Evolutionary conservation across 2,888 invertebrate genomes (phyloP).

Genomic region (Yponomeuta malinellus): DNA sequence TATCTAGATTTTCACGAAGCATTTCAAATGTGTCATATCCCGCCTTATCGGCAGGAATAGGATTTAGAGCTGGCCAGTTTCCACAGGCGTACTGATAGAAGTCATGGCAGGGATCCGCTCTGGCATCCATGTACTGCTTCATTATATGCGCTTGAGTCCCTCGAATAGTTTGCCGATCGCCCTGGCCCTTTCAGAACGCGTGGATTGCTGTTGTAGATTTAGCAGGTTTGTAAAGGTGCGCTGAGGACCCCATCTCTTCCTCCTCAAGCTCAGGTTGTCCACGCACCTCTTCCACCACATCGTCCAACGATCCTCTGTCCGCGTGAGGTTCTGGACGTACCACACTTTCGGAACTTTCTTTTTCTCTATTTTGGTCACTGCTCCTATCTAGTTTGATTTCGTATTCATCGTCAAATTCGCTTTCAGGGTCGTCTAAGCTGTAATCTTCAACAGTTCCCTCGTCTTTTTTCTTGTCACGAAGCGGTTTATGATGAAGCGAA

Average conservation of each 20-base stretch:
- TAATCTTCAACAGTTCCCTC: constrained; percentile 29
- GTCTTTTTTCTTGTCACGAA: constrained; percentile 22
- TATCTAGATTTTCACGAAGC: constrained; percentile 86
- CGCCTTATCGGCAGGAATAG: constrained; percentile 91
- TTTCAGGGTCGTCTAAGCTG: constrained; percentile 31
- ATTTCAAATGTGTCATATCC: constrained; percentile 94
- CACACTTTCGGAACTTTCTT: neutral
- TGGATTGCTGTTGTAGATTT: constrained; percentile 59
- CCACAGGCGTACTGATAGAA: constrained; percentile 92
- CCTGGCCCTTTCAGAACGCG: constrained; percentile 77
- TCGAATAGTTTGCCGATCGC: constrained; percentile 73
- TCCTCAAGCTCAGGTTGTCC: constrained; percentile 69
- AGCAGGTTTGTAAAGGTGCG: constrained; percentile 51
- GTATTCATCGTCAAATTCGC: constrained; percentile 39
- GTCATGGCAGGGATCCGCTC: constrained; percentile 85
- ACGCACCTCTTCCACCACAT: constrained; percentile 61
- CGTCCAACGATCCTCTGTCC: constrained; percentile 63
- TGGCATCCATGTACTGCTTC: constrained; percentile 84
- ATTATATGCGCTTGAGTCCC: constrained; percentile 81
- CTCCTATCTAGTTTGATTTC: constrained; percentile 33
- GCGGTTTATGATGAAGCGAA: neutral
- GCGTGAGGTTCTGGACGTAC: constrained; percentile 44
- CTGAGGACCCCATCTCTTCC: constrained; percentile 60
- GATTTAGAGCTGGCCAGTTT: constrained; percentile 88
- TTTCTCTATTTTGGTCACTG: neutral